Conservation (phyloP, 2,797 vertebrate species). For the Clarias fuscus region DNA sequence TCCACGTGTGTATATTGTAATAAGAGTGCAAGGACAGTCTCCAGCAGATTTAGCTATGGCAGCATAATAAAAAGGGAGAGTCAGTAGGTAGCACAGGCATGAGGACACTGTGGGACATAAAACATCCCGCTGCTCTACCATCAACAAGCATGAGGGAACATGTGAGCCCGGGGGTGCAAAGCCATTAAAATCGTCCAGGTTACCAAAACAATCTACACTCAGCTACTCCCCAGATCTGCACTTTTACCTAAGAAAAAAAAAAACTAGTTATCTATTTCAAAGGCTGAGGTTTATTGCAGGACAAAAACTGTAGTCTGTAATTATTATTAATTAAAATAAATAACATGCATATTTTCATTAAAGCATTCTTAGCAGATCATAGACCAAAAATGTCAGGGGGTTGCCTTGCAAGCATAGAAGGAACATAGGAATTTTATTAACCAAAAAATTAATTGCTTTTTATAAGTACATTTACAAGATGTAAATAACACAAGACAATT, state of each 20-base stretch:
- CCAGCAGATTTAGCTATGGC: neutral
- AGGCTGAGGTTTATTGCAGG: neutral
- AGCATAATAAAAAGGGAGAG: neutral
- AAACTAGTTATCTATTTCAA: too few relatives aligned
- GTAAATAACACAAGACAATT: neutral
- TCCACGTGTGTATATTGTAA: neutral
- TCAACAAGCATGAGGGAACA: neutral
- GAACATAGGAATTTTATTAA: neutral
- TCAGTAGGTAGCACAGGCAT: slow-evolving; percentile 3
- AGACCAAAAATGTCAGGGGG: neutral
- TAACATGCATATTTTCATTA: neutral
- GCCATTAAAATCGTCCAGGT: neutral
- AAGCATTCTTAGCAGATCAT: neutral
- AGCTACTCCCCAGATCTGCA: neutral
- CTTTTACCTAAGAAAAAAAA: neutral
- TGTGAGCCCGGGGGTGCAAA: neutral
- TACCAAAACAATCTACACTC: neutral
- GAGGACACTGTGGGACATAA: neutral
- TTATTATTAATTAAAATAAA: neutral
- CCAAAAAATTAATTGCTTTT: neutral
- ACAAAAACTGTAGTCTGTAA: neutral
- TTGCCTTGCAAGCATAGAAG: neutral
- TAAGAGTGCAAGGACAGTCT: neutral
- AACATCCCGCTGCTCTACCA: neutral
- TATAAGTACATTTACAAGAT: neutral